These are phyloP conservation scores for rat (Rattus norvegicus) DNA, from an alignment of 2,113 vertebrate genomes.

Conservation along the genomic window DNA sequence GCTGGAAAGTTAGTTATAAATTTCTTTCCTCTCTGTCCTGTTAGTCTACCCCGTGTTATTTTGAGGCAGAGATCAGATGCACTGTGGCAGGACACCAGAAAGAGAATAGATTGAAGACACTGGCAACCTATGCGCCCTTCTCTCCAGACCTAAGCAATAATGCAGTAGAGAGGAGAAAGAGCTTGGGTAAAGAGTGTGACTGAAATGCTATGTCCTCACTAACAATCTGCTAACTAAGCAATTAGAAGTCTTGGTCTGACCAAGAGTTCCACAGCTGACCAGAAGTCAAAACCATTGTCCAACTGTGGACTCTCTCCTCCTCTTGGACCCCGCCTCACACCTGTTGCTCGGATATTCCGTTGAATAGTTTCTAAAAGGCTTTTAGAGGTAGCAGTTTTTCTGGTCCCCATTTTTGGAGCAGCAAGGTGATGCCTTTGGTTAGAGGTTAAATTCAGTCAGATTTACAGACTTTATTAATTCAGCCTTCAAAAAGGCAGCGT, in stretches of 20 bases:
- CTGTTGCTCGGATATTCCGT: neutral
- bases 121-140: neutral
- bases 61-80: constrained; percentile 9
- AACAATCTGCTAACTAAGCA: neutral
- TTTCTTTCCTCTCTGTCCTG: neutral
- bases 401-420: neutral
- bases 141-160: neutral
- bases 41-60: neutral
- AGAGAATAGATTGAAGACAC: neutral
- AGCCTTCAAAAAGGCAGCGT: neutral
- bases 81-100: constrained; percentile 51
- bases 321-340: neutral
- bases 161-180: neutral
- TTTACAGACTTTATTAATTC: constrained; percentile 28
- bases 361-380: neutral
- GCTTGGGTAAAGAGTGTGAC: neutral
- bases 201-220: neutral
- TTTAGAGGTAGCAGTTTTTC: constrained; percentile 6
- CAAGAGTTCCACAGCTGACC: neutral
- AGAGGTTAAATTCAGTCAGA: neutral
- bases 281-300: neutral
- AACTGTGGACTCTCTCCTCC: neutral
- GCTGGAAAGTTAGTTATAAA: constrained; percentile 9
- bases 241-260: neutral
- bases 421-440: neutral